phyloP scores from a whole-genome alignment of 2,113 vertebrate species.

The Lampris incognitus region DNA sequence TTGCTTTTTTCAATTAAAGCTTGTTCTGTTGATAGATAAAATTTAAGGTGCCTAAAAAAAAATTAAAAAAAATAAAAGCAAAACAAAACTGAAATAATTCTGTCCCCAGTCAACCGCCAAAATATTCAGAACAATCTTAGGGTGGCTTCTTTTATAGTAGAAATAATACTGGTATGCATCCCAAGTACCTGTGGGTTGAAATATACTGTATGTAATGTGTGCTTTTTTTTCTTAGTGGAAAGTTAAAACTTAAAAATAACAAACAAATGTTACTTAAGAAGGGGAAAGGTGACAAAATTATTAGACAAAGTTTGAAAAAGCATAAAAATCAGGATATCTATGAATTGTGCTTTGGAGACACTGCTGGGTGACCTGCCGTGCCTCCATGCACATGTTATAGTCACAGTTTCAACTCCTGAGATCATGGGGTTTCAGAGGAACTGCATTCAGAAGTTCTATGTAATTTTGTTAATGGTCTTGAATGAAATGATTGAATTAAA shows the following conservation, averaged over 20 bases:
- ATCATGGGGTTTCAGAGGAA: conserved; percentile 76
- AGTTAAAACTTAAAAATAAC: conserved; percentile 72
- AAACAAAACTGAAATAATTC: conserved; percentile 67
- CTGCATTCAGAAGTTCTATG: conserved; percentile 74
- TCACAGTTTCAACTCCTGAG: conserved; percentile 73
- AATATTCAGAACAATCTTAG: conserved; percentile 78
- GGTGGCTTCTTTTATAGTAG: conserved; percentile 80
- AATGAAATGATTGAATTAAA: conserved; percentile 86
- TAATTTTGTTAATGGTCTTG: conserved; percentile 88
- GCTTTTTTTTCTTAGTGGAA: conserved; percentile 80
- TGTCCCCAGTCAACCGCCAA: conserved; percentile 77
- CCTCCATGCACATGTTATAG: conserved; percentile 76
- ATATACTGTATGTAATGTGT: conserved; percentile 84
- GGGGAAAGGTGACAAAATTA: conserved; percentile 47
- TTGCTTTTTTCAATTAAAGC: conserved; percentile 63
- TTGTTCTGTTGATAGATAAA: conserved; percentile 81
- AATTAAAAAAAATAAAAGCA: conserved; percentile 58
- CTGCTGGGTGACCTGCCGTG: conserved; percentile 67
- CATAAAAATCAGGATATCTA: conserved; percentile 60
- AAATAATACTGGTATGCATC: conserved; percentile 83
- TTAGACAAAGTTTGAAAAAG: conserved; percentile 49
- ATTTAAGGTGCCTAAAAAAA: conserved; percentile 82
- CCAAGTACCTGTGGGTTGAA: conserved; percentile 80
- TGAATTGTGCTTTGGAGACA: conserved; percentile 65
- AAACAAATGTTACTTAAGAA: conserved; percentile 70